Evolutionary conservation across 2,797 vertebrate species (phyloP), one percentile per base, ranked within the genome.

Genomic region (Cossypha polioptera): DNA sequence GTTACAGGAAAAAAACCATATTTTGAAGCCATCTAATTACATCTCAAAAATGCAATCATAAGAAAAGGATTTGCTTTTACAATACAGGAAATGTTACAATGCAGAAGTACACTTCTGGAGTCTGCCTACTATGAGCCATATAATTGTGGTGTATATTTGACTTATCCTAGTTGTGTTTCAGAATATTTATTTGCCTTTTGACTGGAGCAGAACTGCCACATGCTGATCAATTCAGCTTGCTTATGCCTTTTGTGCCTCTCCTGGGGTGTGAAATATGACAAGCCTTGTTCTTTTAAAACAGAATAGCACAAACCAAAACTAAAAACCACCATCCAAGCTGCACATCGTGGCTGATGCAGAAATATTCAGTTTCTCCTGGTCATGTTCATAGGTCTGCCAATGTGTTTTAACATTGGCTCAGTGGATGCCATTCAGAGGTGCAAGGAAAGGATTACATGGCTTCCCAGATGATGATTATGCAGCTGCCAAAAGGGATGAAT

Each of bases 11-110:
- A 68, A 76, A n/a, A 20, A 4, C 1, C 16, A 0, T 75, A 68
- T 88, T 93, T 77, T 91, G 43, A 94, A 76, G 42, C 48, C 36
- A 67, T 69, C 53, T 90, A 95, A 92, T 92, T 93, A 35, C 16
- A 67, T 71, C 61, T 86, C 57, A 90, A 42, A 92, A 94, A 83
- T 61, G n/a, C 58, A 86, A 6, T 92, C 72, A 62, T 62, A 73
- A 85, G 54, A 69, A 75, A 89, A 58, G 17, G 67, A 74, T 42
- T 47, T 90, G 50, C 53, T 81, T 83, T 92, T 65, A 26, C 45
- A 93, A 84, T 71, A 84, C 50, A 86, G 54, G 65, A 90, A 83
- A 65, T 11, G 17, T 72, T 77, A 84, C 61, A 82, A 67, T 80
- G 38, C 58, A 90, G 71, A 95, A 94, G 74, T 58, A 88, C n/a